Percentiles rank a stretch among this genome's conserved stretches.
These are phyloP conservation scores for Cisticola juncidis DNA, from an alignment of 2,113 vertebrate species.

Conservation along the genomic window DNA sequence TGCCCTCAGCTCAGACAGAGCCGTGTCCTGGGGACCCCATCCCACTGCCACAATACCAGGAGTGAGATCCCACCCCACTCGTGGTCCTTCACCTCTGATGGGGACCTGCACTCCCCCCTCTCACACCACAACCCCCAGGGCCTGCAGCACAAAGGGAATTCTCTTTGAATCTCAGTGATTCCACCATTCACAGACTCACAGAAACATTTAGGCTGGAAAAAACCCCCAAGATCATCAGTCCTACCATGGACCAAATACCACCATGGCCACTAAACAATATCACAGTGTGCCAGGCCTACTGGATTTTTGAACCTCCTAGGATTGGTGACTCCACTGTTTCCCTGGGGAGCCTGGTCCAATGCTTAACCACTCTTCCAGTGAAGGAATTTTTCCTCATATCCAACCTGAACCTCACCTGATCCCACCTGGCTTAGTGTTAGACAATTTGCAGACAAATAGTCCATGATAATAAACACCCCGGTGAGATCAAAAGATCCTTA, in stretches of 20 bases:
- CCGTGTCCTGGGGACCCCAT: fast-evolving
- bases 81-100: neutral
- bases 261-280: neutral
- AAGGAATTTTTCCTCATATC: neutral
- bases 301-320: neutral
- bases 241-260: neutral
- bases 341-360: neutral
- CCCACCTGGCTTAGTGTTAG: neutral
- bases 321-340: neutral
- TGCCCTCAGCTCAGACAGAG: neutral
- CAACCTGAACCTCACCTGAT: neutral
- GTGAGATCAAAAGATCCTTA: conserved; percentile 44
- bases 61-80: neutral
- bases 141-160: neutral
- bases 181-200: neutral
- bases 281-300: neutral
- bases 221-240: neutral
- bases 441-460: conserved; percentile 19
- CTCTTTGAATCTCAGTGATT: neutral
- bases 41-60: neutral
- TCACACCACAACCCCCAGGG: neutral
- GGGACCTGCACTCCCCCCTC: neutral
- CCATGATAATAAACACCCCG: conserved; percentile 17
- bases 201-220: neutral
- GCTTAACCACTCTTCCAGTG: neutral